Percentiles rank a stretch among this genome's conserved stretches.
phyloP scores from a whole-genome alignment of 2,797 vertebrate genomes.

The Echeneis naucrates region DNA sequence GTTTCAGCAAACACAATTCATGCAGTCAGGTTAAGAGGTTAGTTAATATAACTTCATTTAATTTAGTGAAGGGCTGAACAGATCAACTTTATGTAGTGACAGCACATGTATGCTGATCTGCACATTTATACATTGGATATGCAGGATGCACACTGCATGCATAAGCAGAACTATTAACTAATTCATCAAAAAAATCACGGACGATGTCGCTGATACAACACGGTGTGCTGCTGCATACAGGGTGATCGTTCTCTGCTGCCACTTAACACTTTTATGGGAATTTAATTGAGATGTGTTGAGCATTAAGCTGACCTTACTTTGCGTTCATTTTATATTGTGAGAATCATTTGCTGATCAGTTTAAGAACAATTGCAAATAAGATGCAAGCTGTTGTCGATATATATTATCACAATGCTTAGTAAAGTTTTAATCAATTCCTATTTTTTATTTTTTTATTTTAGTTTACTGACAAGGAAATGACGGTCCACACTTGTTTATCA shows the following conservation, averaged over 20 bases:
- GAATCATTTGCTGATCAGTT: not conserved
- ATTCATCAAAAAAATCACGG: not conserved
- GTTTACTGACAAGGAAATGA: constrained; percentile 23
- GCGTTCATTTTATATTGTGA: not conserved
- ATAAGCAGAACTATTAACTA: not conserved
- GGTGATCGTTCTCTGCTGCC: too few species aligned
- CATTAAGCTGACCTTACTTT: not conserved
- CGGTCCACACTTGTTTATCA: constrained; percentile 27
- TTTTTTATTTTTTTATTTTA: too few species aligned
- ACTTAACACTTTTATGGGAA: not conserved
- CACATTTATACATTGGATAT: constrained; percentile 36
- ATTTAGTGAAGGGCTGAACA: constrained; percentile 21
- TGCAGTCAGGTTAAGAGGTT: not conserved
- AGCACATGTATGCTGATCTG: constrained; percentile 17
- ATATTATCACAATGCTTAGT: not conserved
- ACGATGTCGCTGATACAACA: not conserved
- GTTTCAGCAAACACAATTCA: constrained; percentile 5
- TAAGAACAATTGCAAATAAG: not conserved
- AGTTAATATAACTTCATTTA: constrained; percentile 6
- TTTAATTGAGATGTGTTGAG: not conserved
- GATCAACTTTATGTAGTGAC: constrained; percentile 30
- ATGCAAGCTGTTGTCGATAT: not conserved
- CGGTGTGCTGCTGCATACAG: not conserved
- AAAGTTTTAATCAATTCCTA: too few species aligned
- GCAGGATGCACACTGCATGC: constrained; percentile 1